Base-by-base conservation (phyloP, 2,113 vertebrate species). In the human (Homo sapiens) region DNA sequence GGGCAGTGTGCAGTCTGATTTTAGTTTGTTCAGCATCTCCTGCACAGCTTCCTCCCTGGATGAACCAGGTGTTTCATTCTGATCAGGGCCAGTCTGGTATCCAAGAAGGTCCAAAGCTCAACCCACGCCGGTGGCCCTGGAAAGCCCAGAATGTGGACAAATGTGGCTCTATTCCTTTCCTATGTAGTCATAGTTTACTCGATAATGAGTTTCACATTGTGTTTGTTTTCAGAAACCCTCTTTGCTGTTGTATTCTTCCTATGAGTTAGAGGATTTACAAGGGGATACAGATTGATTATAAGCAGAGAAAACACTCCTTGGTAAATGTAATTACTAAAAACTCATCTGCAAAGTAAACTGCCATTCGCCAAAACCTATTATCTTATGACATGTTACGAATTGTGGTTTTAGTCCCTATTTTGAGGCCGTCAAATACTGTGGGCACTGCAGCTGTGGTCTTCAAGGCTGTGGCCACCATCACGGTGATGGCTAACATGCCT, bases 251-350 rank as follows among this genome's bases (percentile, higher is more conserved):
- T 64, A 27, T 38, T 80, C n/a, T 64, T 88, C 30, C 61, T 52
- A 4, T 38, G 88, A 35, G 80, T 14, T 14, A 55, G 76, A 79
- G 1, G n/a, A 4, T 93, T 81, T 93, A 43, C n/a, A 78, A 76
- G 23, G 50, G 32, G 48, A 50, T 8, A 55, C 3, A 38, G 32
- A 38, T 87, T 1, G 1, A 43, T 94, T 80, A 72, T 43, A 64
- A 73, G 40, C 70, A 72, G 14, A 92, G n/a, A 87, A 83, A 92
- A 64, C 18, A 76, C 38, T 94, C 18, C 14, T 81, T 80, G 14
- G 52, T 43, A 90, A 86, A 68, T 89, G 66, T 68, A 89, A 96
- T 79, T 90, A 83, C 52, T 43, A 10, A 73, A 78, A 90, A 9
- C 35, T 81, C 85, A 91, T 73, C 84, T 88, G 38, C n/a, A 66